Evolutionary conservation across 2,113 vertebrate species (phyloP).

Genomic region (Anguilla japonica): DNA sequence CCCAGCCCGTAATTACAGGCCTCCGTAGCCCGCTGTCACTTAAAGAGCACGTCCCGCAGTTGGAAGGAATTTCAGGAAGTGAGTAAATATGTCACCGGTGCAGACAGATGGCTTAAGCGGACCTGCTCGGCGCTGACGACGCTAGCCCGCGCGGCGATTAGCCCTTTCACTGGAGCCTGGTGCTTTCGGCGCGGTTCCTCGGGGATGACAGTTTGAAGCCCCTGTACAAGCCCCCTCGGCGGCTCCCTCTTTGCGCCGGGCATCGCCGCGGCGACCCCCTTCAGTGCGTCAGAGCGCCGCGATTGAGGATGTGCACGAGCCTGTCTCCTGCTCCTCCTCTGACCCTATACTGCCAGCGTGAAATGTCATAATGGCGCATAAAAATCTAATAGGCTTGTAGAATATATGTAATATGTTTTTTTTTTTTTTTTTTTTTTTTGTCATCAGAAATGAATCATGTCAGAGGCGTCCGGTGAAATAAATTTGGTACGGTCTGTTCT

Average conservation of each 20-base stretch:
- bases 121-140: neutral
- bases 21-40: conserved; percentile 38
- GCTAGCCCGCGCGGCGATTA: neutral
- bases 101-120: conserved; percentile 51
- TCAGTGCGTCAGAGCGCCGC: neutral
- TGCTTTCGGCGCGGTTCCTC: neutral
- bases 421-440: neutral
- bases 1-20: conserved; percentile 48
- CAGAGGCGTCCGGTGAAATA: neutral
- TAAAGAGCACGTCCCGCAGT: conserved; percentile 49
- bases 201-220: conserved; percentile 47
- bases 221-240: conserved; percentile 38
- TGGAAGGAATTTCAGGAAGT: conserved; percentile 55
- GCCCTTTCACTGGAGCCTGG: neutral
- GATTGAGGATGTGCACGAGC: neutral
- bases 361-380: neutral
- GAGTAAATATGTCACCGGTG: conserved; percentile 49
- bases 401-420: neutral
- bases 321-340: neutral
- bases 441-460: neutral
- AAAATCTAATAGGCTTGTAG: neutral
- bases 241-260: conserved; percentile 42
- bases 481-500: neutral
- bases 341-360: neutral
- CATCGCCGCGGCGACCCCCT: conserved; percentile 41